Evolutionary conservation across 1,140 invertebrate genomes (phyloP), one percentile per base, ranked within the genome.

Genomic region (Oppia nitens): DNA sequence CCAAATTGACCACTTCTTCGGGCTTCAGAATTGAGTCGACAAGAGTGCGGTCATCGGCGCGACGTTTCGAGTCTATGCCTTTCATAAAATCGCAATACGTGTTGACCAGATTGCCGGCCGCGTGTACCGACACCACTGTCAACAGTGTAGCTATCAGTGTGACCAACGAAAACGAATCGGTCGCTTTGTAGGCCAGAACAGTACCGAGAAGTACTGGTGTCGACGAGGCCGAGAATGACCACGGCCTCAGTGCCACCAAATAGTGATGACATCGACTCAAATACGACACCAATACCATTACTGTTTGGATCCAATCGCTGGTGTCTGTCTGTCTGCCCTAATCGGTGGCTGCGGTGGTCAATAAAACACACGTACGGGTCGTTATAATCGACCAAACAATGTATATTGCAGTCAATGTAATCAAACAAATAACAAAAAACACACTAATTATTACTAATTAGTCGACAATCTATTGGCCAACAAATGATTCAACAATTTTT

Each of bases 31-130:
- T 81, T 64, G 87, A 82, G 75, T 95, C 90, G 11, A 95, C 90
- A 53, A 95, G 72, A 63, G 87, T 94, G 67, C 89, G 78, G 69
- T 96, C 90, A 67, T 94, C 89, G 65, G 85, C 87, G 72, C 87
- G 88, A 55, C 86, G 70, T 55, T 75, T 79, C 68, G 83, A 86
- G 68, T 94, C 91, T 47, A 95, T 89, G 28, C 90, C 91, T 74
- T 88, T 87, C 6, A 87, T 79, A 69, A 87, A 96, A 73, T 95
- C 90, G 69, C 83, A 94, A 70, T 94, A 95, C 0, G 90, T 95
- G 69, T 96, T 95, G 1, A 96, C 90, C n/a, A 95, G 81, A 73
- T 95, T 95, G 40, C 90, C 91, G 56, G 91, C 91, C 52, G 87
- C 88, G 70, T 95, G 91, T 2, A 95, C 90, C 17, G 84, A 88